Evolutionary conservation across 2,888 invertebrate genomes (phyloP).

Genomic region (Harpagoxenus sublaevis): DNA sequence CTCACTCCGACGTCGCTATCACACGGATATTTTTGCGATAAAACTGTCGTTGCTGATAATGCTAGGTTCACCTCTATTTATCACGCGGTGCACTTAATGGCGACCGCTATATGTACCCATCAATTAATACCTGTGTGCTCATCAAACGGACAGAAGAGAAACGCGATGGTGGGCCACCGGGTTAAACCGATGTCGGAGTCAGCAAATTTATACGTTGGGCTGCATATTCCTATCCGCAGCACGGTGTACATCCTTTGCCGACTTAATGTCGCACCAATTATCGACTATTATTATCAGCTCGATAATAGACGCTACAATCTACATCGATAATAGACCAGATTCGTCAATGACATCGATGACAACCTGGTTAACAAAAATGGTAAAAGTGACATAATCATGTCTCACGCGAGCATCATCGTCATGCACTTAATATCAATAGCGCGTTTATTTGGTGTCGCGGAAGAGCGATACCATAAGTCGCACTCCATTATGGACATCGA

Average conservation of each 20-base stretch:
- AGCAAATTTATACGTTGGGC: conserved; percentile 7
- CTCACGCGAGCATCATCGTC: neutral
- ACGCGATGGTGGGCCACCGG: conserved; percentile 23
- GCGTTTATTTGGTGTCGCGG: neutral
- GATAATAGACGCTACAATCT: neutral
- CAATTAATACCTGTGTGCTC: conserved; percentile 74
- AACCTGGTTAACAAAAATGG: neutral
- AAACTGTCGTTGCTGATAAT: conserved; percentile 61
- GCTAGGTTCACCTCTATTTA: conserved; percentile 64
- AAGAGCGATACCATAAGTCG: neutral
- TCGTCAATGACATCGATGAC: neutral
- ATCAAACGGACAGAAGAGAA: conserved; percentile 64
- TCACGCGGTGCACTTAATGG: conserved; percentile 66
- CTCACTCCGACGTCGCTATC: neutral
- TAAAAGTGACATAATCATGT: neutral
- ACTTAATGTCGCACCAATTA: conserved; percentile 47
- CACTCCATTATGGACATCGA: neutral
- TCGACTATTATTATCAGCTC: neutral
- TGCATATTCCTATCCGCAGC: conserved; percentile 3
- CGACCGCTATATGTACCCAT: conserved; percentile 67
- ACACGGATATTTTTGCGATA: conserved; percentile 57
- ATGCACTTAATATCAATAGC: neutral
- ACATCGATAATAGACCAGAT: neutral
- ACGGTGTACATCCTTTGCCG: conserved; percentile 7
- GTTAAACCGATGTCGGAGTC: conserved; percentile 34